A percentile compares a stretch with the other conserved stretches of the same genome.
phyloP scores from a whole-genome alignment of 1,140 invertebrate genomes.

The Penaeus vannamei region DNA sequence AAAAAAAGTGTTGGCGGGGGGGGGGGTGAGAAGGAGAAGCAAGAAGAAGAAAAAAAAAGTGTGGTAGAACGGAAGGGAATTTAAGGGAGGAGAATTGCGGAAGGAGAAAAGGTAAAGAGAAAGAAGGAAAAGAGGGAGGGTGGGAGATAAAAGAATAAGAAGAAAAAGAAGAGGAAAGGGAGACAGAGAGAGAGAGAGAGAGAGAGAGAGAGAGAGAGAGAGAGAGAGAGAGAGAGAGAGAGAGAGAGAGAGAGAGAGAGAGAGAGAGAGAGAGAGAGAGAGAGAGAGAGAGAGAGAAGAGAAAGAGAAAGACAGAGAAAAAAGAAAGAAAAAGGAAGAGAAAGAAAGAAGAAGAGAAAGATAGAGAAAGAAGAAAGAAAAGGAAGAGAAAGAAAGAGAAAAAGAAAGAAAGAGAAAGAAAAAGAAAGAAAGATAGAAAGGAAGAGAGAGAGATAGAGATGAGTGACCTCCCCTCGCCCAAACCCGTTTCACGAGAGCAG shows the following conservation, averaged over 20 bases:
- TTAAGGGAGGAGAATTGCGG: not conserved
- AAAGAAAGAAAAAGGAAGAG: not conserved
- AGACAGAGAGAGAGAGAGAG: not conserved
- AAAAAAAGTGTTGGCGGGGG: not conserved
- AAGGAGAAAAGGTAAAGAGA: not conserved
- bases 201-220: not conserved
- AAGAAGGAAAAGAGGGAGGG: not conserved
- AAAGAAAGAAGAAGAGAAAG: not conserved
- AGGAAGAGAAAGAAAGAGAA: not conserved
- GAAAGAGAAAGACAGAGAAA: not conserved
- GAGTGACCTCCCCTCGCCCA: not conserved
- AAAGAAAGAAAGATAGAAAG: not conserved
- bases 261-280: not conserved
- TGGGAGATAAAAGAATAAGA: not conserved
- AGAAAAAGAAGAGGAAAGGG: not conserved
- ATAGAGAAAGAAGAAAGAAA: not conserved
- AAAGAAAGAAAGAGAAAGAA: not conserved
- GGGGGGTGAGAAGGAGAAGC: no score
- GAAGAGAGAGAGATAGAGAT: not conserved
- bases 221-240: slow-evolving; percentile 2
- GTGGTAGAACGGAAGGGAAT: not conserved
- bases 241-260: not conserved
- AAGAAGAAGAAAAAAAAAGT: no score
- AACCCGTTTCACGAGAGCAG: not conserved
- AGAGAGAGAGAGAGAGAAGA: not conserved